A percentile compares a stretch with the other conserved stretches of the same genome.
These are phyloP conservation scores for Dryas iulia DNA, from an alignment of 1,140 invertebrate species.

Conservation along the genomic window DNA sequence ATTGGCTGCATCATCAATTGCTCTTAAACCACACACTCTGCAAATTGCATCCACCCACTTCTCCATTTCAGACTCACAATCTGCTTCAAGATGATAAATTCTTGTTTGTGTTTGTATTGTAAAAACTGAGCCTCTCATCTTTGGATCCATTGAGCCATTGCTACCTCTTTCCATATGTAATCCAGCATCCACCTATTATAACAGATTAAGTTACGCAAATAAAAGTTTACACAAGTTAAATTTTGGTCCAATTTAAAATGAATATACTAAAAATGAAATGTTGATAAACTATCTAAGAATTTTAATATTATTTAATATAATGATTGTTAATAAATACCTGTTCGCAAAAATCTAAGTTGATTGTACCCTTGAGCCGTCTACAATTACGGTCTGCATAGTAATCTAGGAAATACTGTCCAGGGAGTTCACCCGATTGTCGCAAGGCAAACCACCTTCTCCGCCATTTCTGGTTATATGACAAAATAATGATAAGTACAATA, in stretches of 20 bases:
- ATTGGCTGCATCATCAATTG: slow-evolving; percentile 85
- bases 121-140: slow-evolving; percentile 86
- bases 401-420: slow-evolving; percentile 95
- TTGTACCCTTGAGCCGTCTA: slow-evolving; percentile 92
- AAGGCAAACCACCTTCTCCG: slow-evolving; percentile 95
- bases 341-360: slow-evolving; percentile 97
- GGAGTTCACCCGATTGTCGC: slow-evolving; percentile 92
- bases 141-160: slow-evolving; percentile 85
- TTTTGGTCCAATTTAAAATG: not conserved
- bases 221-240: not conserved
- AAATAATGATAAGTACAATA: slow-evolving; percentile 23
- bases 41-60: slow-evolving; percentile 97
- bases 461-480: slow-evolving; percentile 88
- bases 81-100: slow-evolving; percentile 95
- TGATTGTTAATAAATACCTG: slow-evolving; percentile 83
- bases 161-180: slow-evolving; percentile 89
- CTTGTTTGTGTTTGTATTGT: slow-evolving; percentile 93
- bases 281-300: not conserved
- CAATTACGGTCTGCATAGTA: slow-evolving; percentile 95
- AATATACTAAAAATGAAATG: not conserved
- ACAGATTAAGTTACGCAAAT: slow-evolving; percentile 2
- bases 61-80: slow-evolving; percentile 94
- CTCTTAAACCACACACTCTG: slow-evolving; percentile 93
- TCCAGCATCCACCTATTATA: slow-evolving; percentile 89
- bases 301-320: not conserved